Percentiles rank a stretch among this genome's conserved stretches.
Evolutionary conservation across 2,888 invertebrate genomes (phyloP).

Genomic region (Coenonympha arcania): DNA sequence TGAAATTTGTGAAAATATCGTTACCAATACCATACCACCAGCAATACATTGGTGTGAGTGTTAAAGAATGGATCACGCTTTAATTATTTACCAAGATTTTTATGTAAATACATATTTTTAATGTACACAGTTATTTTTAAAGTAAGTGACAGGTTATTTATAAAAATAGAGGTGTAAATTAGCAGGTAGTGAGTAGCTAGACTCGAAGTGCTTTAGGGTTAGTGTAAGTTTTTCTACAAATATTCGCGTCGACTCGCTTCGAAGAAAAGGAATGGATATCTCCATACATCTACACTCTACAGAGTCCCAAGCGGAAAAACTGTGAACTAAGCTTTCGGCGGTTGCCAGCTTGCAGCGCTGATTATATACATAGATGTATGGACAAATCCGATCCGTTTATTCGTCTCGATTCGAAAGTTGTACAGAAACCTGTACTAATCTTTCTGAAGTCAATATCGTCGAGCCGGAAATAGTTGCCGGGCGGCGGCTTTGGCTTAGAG

Average conservation of each 20-base stretch:
- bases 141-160: neutral
- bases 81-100: neutral
- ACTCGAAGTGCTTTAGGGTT: slow-evolving; percentile 11
- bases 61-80: neutral
- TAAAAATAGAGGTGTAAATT: slow-evolving; percentile 18
- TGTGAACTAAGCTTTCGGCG: no score
- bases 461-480: slow-evolving; percentile 23
- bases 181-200: slow-evolving; percentile 8
- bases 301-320: no score
- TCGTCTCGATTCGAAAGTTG: no score
- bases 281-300: no score
- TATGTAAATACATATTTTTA: neutral
- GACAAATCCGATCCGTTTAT: no score
- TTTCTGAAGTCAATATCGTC: slow-evolving; percentile 25
- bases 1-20: neutral
- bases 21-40: neutral
- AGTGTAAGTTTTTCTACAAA: no score
- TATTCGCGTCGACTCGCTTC: no score
- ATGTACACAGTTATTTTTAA: neutral
- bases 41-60: no score
- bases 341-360: no score
- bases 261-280: no score
- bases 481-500: slow-evolving; percentile 11
- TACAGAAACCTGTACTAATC: no score
- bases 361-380: no score